phyloP scores from a whole-genome alignment of 2,797 vertebrate species.

The Brachyalestes nurse region DNA sequence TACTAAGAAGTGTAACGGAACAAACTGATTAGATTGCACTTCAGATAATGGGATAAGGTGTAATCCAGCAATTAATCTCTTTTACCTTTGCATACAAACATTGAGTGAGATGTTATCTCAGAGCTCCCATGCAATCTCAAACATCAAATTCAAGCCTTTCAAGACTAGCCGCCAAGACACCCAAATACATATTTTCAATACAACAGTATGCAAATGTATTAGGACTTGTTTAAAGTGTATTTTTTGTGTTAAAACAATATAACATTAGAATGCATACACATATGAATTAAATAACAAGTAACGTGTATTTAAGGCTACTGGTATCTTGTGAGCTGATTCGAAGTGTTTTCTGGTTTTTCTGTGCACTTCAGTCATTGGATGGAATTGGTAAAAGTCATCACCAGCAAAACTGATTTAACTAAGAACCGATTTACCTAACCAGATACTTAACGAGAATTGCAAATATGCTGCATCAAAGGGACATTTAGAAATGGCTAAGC shows the following conservation, averaged over 20 bases:
- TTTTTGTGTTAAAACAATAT: not conserved
- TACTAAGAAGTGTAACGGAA: not conserved
- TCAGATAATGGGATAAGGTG: constrained; percentile 4
- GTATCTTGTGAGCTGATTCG: too few relatives aligned
- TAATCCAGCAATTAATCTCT: constrained; percentile 13
- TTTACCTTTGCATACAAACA: constrained; percentile 1
- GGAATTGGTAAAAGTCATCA: too few relatives aligned
- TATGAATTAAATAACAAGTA: too few relatives aligned
- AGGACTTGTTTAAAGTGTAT: not conserved
- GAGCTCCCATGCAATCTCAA: not conserved
- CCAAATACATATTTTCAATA: too few relatives aligned
- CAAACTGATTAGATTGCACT: not conserved
- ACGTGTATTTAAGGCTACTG: too few relatives aligned
- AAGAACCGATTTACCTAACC: too few relatives aligned
- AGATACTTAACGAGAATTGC: too few relatives aligned
- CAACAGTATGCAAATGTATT: too few relatives aligned
- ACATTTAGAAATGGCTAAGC: too few relatives aligned
- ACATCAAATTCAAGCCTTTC: constrained; percentile 5
- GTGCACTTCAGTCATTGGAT: too few relatives aligned
- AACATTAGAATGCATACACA: not conserved
- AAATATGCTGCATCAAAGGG: too few relatives aligned
- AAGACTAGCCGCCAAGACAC: not conserved
- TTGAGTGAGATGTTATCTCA: not conserved
- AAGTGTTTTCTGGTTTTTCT: too few relatives aligned
- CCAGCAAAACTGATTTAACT: not conserved